These are phyloP conservation scores for Podarcis siculus DNA, from an alignment of 2,797 vertebrate species.

Conservation along the genomic window DNA sequence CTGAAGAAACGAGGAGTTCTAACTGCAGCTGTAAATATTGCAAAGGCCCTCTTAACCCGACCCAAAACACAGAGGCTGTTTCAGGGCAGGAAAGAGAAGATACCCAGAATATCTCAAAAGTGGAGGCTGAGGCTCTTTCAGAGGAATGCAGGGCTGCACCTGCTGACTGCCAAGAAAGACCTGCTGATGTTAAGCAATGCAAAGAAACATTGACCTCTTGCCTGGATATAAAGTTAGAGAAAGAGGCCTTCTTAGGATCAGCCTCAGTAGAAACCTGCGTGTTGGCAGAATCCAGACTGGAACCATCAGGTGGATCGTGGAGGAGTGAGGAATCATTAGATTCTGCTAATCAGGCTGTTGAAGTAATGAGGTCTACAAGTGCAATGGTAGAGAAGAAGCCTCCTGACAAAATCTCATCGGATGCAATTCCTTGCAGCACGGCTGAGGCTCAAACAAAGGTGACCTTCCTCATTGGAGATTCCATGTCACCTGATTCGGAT, in stretches of 20 bases:
- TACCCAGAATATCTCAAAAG: conserved; percentile 61
- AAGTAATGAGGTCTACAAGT: conserved; percentile 72
- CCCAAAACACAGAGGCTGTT: conserved; percentile 70
- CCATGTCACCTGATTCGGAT: conserved; percentile 98
- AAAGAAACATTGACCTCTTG: conserved; percentile 75
- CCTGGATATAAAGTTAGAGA: conserved; percentile 84
- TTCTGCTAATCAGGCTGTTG: conserved; percentile 62
- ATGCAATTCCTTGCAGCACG: conserved; percentile 74
- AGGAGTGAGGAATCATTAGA: conserved; percentile 61
- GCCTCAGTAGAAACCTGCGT: conserved; percentile 72
- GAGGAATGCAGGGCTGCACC: conserved; percentile 63
- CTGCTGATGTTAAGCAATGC: conserved; percentile 64
- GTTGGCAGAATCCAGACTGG: conserved; percentile 64
- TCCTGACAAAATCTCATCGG: conserved; percentile 85
- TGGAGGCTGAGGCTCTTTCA: conserved; percentile 66
- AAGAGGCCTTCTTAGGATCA: conserved; percentile 80
- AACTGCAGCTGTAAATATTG: conserved; percentile 88
- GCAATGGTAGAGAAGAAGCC: conserved; percentile 89
- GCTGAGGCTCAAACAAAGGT: conserved; percentile 87
- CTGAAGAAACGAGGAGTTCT: conserved; percentile 79
- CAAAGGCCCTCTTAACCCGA: conserved; percentile 78
- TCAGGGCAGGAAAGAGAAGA: conserved; percentile 74
- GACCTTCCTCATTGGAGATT: conserved; percentile 97
- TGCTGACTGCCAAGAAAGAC: conserved; percentile 73
- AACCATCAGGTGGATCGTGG: conserved; percentile 61